A percentile compares a stretch with the other conserved stretches of the same genome.
phyloP scores from a whole-genome alignment of 2,113 vertebrate genomes.

The Eptesicus fuscus region DNA sequence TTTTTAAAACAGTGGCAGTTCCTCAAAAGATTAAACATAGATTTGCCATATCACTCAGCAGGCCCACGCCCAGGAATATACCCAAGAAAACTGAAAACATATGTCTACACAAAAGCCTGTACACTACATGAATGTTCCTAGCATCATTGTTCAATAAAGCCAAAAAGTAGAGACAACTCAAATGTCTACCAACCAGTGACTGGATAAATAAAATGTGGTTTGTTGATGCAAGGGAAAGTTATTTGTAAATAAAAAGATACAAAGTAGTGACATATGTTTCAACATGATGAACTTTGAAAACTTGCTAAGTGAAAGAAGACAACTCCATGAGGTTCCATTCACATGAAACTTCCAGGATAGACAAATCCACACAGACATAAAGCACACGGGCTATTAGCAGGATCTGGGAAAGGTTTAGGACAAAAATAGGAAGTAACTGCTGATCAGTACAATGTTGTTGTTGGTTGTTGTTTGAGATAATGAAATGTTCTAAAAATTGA shows the following conservation, averaged over 20 bases:
- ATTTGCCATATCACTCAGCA: too few relatives aligned
- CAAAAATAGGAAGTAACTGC: background rate
- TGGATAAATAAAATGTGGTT: too few relatives aligned
- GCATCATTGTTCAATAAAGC: background rate
- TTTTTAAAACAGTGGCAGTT: background rate
- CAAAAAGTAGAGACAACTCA: background rate
- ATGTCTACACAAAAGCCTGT: background rate
- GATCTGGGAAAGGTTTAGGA: background rate
- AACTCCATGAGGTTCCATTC: background rate
- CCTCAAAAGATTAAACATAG: background rate
- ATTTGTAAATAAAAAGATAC: background rate
- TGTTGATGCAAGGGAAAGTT: too few relatives aligned
- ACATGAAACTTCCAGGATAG: background rate
- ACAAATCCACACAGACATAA: background rate
- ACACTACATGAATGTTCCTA: background rate
- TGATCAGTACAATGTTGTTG: background rate
- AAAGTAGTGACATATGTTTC: background rate
- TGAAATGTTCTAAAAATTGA: background rate
- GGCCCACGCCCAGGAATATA: too few relatives aligned
- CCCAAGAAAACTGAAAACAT: background rate
- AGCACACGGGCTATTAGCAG: background rate
- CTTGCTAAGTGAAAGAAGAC: background rate
- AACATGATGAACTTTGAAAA: background rate
- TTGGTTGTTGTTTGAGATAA: background rate
- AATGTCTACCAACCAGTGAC: background rate